Evolutionary conservation across 37 sponge, comb jelly and placozoan species (phyloP), one percentile per base, ranked within the genome.

Genomic region (Dysidea cf. avara): DNA sequence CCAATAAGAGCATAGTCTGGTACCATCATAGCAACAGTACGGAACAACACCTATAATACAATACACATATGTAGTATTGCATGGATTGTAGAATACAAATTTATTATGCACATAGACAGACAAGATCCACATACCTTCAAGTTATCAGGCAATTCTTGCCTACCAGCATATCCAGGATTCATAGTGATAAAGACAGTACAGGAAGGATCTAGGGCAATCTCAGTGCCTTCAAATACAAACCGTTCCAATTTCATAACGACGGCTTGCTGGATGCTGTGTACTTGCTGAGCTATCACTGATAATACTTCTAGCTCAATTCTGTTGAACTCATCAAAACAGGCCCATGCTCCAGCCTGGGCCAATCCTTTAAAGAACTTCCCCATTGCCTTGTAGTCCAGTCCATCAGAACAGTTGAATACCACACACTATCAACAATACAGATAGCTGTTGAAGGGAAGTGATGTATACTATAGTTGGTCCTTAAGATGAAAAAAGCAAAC

Each of bases 401-500:
- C 97, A 90, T 97, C 97, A 24, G 97, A 97, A 71, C 97, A 97
- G 87, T 97, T 97, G 89, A 97, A 97, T 63, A 97, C 97, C 38
- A 97, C 97, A 87, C 97, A 97, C 89, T 83, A 43, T 43, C 5
- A 43, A 43, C 46, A n/a, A n/a, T n/a, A n/a, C 46, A 43, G 46
- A 12, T 5, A 43, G 9, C 9, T 12, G 5, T 43, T 43, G 9
- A 43, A 43, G 46, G 9, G 46, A 12, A 12, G 5, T 9, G 9
- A 9, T 43, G 46, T 12, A 43, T 43, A 43, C n/a, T n/a, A n/a
- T n/a, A n/a, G n/a, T n/a, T n/a, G n/a, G n/a, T n/a, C n/a, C n/a
- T n/a, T n/a, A n/a, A n/a, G n/a, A n/a, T 61, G 2, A 4, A 61
- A 24, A 2, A 5, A 11, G 17, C 32, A 9, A 21, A 61, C 28